Conservation (phyloP, 2,888 invertebrate genomes). For the Prosapia bicincta region DNA sequence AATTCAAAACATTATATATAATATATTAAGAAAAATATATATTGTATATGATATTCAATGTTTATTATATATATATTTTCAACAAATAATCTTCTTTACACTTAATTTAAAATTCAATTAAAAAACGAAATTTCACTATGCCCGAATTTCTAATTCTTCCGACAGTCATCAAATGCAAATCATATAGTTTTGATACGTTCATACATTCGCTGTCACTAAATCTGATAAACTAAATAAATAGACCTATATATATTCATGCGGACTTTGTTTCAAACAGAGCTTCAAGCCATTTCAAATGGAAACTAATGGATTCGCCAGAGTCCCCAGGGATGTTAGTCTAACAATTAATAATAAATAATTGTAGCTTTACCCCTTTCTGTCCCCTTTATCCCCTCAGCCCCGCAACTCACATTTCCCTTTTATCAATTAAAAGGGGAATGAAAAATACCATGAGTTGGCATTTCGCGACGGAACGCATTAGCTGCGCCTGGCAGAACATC, state of each 20-base stretch:
- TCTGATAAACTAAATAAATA: background rate
- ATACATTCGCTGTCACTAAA: too few relatives aligned
- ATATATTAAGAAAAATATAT: too few relatives aligned
- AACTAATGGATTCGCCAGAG: background rate
- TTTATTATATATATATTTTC: too few relatives aligned
- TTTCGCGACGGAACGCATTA: background rate
- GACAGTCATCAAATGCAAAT: too few relatives aligned
- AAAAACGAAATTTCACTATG: too few relatives aligned
- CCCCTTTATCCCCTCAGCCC: background rate
- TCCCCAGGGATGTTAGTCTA: background rate
- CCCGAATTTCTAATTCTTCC: too few relatives aligned
- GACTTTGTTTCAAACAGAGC: background rate
- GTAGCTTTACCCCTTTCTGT: background rate
- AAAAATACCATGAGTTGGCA: background rate
- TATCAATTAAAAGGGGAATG: background rate
- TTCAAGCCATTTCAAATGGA: background rate
- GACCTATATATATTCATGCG: background rate
- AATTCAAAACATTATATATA: too few relatives aligned
- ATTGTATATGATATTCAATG: too few relatives aligned
- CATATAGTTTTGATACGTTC: too few relatives aligned
- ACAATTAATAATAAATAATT: constrained; percentile 2
- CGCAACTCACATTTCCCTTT: constrained; percentile 2
- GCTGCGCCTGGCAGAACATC: background rate
- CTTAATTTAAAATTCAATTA: too few relatives aligned
- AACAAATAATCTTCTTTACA: too few relatives aligned